phyloP scores from a whole-genome alignment of 1,140 invertebrate genomes.

The Mizuhopecten yessoensis region DNA sequence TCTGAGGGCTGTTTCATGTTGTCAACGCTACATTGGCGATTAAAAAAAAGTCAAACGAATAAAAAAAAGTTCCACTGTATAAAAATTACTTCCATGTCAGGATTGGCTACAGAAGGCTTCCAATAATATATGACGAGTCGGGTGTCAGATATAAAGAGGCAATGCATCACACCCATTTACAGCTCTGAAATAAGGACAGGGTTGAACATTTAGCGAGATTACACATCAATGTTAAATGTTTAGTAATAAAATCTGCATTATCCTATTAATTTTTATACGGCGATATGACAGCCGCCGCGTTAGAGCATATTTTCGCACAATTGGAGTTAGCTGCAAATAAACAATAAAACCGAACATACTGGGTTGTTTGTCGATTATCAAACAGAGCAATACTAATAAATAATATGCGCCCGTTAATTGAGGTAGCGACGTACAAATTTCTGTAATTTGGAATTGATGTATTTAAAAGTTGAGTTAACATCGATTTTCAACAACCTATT shows the following conservation, averaged over 20 bases:
- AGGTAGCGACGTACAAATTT: neutral
- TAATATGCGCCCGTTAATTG: neutral
- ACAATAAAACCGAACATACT: slow-evolving; percentile 18
- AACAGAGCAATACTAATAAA: neutral
- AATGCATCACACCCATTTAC: neutral
- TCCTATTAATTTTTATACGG: neutral
- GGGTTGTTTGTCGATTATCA: neutral
- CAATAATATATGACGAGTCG: neutral
- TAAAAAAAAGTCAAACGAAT: slow-evolving; percentile 7
- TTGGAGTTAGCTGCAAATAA: neutral
- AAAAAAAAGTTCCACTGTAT: neutral
- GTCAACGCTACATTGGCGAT: slow-evolving; percentile 6
- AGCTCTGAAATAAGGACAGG: neutral
- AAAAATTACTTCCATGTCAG: neutral
- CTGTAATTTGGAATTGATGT: no score
- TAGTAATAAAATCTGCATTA: neutral
- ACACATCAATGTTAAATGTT: neutral
- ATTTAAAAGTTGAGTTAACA: no score
- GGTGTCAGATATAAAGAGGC: neutral
- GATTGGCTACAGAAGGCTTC: neutral
- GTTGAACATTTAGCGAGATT: neutral
- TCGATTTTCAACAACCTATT: no score
- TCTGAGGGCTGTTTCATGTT: slow-evolving; percentile 17
- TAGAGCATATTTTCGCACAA: neutral
- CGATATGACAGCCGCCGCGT: neutral